phyloP scores from a whole-genome alignment of 1,140 invertebrate species.

The Eriosoma lanigerum region DNA sequence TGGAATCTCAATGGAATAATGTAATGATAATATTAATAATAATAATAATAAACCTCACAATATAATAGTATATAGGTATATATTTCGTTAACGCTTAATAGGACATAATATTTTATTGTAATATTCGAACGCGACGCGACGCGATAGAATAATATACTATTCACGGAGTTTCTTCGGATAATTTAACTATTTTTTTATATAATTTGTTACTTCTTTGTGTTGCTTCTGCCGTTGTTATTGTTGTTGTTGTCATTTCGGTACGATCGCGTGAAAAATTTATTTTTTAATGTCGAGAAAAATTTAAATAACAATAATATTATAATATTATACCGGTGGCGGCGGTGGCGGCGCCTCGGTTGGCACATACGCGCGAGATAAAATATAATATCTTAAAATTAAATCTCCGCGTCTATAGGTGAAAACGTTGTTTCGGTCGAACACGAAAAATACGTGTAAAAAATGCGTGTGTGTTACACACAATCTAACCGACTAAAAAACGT shows the following conservation, averaged over 20 bases:
- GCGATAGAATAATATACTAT: not conserved
- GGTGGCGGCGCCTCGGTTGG: not conserved
- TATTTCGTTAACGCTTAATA: too few species aligned
- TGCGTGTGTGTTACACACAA: too few species aligned
- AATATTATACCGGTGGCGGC: not conserved
- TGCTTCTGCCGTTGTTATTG: too few species aligned
- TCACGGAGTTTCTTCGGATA: not conserved
- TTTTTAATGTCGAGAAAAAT: constrained; percentile 2
- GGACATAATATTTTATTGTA: too few species aligned
- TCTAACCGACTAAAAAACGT: too few species aligned
- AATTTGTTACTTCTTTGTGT: too few species aligned
- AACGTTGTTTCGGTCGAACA: not conserved
- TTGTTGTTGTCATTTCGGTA: too few species aligned
- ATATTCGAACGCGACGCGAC: too few species aligned
- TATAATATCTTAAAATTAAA: constrained; percentile 12
- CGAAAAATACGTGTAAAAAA: constrained; percentile 16
- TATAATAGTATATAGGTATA: too few species aligned
- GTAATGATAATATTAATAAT: too few species aligned
- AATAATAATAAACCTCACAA: too few species aligned
- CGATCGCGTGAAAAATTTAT: not conserved
- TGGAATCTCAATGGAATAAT: too few species aligned
- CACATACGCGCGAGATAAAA: not conserved
- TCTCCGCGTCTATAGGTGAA: not conserved
- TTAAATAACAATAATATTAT: constrained; percentile 19
- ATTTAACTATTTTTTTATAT: not conserved